Evolutionary conservation across 2,113 vertebrate genomes (phyloP).

Genomic region (Pampusana beccarii): DNA sequence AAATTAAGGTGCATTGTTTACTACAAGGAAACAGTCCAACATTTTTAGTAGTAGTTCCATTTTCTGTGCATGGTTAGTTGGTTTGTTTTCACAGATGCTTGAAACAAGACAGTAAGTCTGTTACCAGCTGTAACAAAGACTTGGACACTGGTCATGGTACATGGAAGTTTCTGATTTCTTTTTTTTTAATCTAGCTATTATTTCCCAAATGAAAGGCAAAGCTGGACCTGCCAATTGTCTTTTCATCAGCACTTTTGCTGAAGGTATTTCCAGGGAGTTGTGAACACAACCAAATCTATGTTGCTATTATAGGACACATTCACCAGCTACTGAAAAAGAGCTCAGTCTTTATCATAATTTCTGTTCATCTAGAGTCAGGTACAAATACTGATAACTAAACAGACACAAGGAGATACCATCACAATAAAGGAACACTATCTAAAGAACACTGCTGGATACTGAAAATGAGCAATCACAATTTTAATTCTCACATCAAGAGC

Average conservation of each 20-base stretch:
- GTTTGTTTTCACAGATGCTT: neutral
- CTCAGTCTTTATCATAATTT: neutral
- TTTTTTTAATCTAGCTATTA: neutral
- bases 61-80: neutral
- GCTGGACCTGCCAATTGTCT: neutral
- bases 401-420: neutral
- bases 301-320: neutral
- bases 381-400: too few species aligned
- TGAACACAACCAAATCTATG: neutral
- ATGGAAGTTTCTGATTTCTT: neutral
- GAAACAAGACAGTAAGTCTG: neutral
- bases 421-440: rapidly evolving
- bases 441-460: neutral
- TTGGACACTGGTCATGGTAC: neutral
- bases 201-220: neutral
- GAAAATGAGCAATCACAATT: neutral
- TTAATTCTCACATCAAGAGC: neutral
- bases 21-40: neutral
- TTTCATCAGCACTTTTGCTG: neutral
- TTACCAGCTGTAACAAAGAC: neutral
- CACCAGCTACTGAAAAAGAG: neutral
- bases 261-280: neutral
- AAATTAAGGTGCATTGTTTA: neutral
- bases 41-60: neutral
- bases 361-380: neutral